Evolutionary conservation across 2,113 vertebrate genomes (phyloP).

Genomic region (Otus sunia): DNA sequence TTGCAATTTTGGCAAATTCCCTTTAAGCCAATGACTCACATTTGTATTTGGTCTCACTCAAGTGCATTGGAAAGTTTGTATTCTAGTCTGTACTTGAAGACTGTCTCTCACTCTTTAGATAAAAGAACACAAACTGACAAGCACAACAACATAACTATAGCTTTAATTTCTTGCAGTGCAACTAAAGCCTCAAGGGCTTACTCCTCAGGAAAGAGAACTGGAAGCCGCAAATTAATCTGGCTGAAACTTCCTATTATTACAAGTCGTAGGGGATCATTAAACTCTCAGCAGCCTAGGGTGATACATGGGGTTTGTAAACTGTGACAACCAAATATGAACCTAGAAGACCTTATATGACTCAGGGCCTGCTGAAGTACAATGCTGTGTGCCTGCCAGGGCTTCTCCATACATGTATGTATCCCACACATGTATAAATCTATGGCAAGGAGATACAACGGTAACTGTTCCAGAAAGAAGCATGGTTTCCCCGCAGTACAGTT

Average conservation of each 20-base stretch:
- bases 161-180: neutral
- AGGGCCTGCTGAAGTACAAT: neutral
- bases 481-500: neutral
- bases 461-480: rapidly evolving
- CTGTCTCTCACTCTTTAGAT: neutral
- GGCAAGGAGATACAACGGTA: neutral
- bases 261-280: neutral
- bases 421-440: neutral
- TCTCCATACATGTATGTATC: neutral
- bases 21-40: neutral
- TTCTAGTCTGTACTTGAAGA: neutral
- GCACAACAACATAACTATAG: neutral
- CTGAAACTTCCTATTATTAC: neutral
- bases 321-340: neutral
- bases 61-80: neutral
- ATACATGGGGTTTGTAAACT: neutral
- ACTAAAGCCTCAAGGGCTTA: neutral
- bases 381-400: neutral
- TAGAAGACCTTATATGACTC: neutral
- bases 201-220: neutral
- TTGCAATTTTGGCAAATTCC: neutral
- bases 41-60: neutral
- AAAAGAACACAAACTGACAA: neutral
- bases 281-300: neutral
- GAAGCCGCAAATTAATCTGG: neutral